Evolutionary conservation across 2,113 vertebrate species (phyloP).

Genomic region (Gobiocypris rarus): DNA sequence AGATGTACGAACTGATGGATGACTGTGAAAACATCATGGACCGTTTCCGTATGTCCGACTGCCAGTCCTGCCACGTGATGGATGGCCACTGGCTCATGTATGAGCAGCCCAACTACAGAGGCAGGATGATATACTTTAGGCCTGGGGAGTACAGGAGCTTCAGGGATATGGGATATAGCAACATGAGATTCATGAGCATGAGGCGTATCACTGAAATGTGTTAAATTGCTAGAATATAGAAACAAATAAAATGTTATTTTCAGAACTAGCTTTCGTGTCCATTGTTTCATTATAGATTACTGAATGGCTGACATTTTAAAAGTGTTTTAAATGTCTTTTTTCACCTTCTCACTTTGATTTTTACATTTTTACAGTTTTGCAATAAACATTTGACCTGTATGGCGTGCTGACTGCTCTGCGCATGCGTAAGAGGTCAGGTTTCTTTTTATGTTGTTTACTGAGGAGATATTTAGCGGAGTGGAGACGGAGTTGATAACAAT

Average conservation of each 20-base stretch:
- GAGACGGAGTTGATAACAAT: not conserved
- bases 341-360: too few species aligned
- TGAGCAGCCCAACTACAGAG: constrained; percentile 76
- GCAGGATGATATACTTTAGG: constrained; percentile 75
- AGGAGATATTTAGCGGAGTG: too few species aligned
- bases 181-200: constrained; percentile 68
- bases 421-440: not conserved
- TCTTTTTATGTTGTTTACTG: too few species aligned
- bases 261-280: not conserved
- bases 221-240: constrained; percentile 61
- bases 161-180: constrained; percentile 61
- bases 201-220: constrained; percentile 75
- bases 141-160: constrained; percentile 77
- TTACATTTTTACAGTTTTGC: too few species aligned
- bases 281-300: constrained; percentile 3
- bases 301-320: not conserved
- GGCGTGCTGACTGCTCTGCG: not conserved
- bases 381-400: not conserved
- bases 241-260: constrained; percentile 55
- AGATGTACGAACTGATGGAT: constrained; percentile 70
- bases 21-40: constrained; percentile 78
- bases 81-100: constrained; percentile 81
- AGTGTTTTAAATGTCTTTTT: too few species aligned
- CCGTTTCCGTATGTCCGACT: constrained; percentile 72
- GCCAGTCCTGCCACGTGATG: constrained; percentile 76